phyloP scores from a whole-genome alignment of 2,888 invertebrate genomes.

The Xestia sexstrigata region DNA sequence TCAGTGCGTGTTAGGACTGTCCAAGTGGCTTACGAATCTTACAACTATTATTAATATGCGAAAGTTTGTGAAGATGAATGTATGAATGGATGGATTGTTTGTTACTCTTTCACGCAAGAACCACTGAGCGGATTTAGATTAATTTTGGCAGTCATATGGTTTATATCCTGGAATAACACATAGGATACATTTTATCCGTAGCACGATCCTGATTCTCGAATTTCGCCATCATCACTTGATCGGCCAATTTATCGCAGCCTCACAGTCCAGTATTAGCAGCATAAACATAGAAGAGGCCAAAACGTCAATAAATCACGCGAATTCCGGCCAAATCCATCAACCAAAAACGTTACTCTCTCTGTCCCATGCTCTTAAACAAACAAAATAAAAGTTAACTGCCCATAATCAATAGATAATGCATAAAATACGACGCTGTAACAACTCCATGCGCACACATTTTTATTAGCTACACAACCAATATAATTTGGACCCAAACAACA shows the following conservation, averaged over 20 bases:
- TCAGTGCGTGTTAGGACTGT: neutral
- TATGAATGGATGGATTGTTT: neutral
- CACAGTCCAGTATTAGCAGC: neutral
- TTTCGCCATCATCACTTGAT: neutral
- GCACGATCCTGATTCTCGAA: neutral
- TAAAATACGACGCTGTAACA: conserved; percentile 69
- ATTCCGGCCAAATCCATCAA: conserved; percentile 36
- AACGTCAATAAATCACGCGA: neutral
- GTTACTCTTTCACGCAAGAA: neutral
- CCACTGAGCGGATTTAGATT: neutral
- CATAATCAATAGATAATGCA: conserved; percentile 73
- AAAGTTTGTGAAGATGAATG: too few species aligned
- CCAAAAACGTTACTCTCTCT: conserved; percentile 42
- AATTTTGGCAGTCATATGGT: neutral
- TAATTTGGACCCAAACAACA: conserved; percentile 56
- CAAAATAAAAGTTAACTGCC: conserved; percentile 72
- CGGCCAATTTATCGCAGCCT: neutral
- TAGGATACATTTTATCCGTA: neutral
- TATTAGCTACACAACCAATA: conserved; percentile 63
- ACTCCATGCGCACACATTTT: conserved; percentile 68
- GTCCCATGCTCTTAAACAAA: conserved; percentile 49
- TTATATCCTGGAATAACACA: neutral
- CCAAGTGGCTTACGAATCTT: neutral
- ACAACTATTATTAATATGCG: neutral
- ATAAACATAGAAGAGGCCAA: neutral